A percentile compares a stretch with the other conserved stretches of the same genome.
These are phyloP conservation scores for Pterobdella sp. DNA, from an alignment of 2,888 invertebrate genomes.

Conservation along the genomic window DNA sequence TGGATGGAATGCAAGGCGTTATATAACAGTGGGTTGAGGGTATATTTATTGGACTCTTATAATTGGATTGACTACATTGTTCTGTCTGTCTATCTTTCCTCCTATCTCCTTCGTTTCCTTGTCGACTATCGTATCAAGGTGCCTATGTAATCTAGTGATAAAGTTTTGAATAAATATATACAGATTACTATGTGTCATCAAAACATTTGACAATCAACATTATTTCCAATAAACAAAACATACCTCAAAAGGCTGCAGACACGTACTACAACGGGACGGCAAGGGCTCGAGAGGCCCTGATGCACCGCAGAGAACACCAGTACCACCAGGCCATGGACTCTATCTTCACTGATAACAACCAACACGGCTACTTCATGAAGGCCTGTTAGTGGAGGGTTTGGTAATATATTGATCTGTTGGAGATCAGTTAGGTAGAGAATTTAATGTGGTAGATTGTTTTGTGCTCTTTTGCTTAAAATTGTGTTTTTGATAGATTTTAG, in stretches of 20 bases:
- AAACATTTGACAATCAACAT: no score
- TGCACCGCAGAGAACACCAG: slow-evolving; percentile 24
- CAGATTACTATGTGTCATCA: no score
- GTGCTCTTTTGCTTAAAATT: neutral
- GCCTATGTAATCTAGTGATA: neutral
- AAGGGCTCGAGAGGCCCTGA: slow-evolving; percentile 41
- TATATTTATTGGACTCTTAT: slow-evolving; percentile 49
- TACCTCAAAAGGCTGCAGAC: slow-evolving; percentile 42
- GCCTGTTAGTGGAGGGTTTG: slow-evolving; percentile 36
- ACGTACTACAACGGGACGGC: slow-evolving; percentile 45
- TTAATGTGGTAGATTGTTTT: no score
- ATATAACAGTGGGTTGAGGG: slow-evolving; percentile 47
- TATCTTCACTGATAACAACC: slow-evolving; percentile 39
- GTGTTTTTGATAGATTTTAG: no score
- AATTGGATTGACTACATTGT: slow-evolving; percentile 50
- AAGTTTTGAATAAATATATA: no score
- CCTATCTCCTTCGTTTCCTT: slow-evolving; percentile 49
- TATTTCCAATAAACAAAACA: no score
- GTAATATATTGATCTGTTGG: no score
- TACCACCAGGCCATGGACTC: slow-evolving; percentile 31
- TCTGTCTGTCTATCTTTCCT: slow-evolving; percentile 49
- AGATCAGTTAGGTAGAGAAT: no score
- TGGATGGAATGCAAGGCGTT: slow-evolving; percentile 52
- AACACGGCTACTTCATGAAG: slow-evolving; percentile 38
- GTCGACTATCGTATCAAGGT: slow-evolving; percentile 48